These are phyloP conservation scores for Calliopum simillimum DNA, from an alignment of 2,888 invertebrate species.

Conservation along the genomic window DNA sequence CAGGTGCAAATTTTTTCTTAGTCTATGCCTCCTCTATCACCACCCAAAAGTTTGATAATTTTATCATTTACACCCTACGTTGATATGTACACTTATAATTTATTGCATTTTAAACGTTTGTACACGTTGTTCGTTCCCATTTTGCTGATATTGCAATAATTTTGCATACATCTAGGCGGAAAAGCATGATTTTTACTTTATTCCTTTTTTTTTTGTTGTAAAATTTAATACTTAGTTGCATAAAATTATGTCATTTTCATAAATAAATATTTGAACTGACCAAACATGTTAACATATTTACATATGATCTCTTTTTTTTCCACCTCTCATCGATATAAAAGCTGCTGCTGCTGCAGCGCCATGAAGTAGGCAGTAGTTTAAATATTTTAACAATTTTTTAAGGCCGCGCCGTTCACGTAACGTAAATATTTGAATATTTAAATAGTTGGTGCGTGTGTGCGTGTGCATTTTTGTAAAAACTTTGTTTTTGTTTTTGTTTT, in stretches of 20 bases:
- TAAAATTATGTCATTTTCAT: conserved; percentile 43
- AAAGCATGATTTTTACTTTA: background rate
- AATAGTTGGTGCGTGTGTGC: conserved; percentile 40
- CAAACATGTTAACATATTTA: too few species aligned
- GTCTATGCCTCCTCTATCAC: too few species aligned
- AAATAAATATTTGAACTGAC: conserved; percentile 44
- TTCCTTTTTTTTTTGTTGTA: conserved; percentile 26
- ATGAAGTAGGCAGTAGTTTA: conserved; percentile 10
- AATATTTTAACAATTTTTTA: conserved; percentile 10
- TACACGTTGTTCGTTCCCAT: background rate
- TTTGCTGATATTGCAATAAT: background rate
- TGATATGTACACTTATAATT: background rate
- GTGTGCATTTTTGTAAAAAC: conserved; percentile 8
- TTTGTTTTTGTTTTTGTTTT: background rate
- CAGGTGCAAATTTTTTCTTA: too few species aligned
- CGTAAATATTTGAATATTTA: conserved; percentile 58
- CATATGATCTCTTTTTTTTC: conserved; percentile 4
- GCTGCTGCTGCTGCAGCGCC: conserved; percentile 13
- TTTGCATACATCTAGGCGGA: background rate
- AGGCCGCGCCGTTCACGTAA: conserved; percentile 12
- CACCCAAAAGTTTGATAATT: too few species aligned
- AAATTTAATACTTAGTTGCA: conserved; percentile 26
- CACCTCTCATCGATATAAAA: conserved; percentile 8
- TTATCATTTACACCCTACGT: too few species aligned
- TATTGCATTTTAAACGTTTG: conserved; percentile 20